phyloP scores from a whole-genome alignment of 2,888 invertebrate genomes.

The Cotesia congregata region DNA sequence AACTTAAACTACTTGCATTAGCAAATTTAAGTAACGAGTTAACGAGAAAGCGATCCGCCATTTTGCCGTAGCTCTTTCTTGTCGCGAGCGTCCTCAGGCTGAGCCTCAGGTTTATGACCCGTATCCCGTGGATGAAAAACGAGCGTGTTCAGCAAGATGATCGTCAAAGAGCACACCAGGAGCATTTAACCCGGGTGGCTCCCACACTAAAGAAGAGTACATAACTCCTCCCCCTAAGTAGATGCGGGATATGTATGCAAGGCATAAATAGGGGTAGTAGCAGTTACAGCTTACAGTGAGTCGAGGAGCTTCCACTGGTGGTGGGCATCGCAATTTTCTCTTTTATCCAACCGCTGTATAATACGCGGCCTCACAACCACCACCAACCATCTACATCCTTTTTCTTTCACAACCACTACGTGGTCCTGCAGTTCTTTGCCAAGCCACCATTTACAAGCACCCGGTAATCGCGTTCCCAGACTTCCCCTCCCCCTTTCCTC shows the following conservation, averaged over 20 bases:
- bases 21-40: not conserved
- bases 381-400: slow-evolving; percentile 10
- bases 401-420: slow-evolving; percentile 26
- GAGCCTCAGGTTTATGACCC: slow-evolving; percentile 25
- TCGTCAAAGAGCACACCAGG: slow-evolving; percentile 38
- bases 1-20: not conserved
- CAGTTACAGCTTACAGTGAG: not conserved
- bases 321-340: slow-evolving; percentile 21
- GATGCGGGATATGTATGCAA: slow-evolving; percentile 48
- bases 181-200: slow-evolving; percentile 34
- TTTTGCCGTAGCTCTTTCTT: not conserved
- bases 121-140: slow-evolving; percentile 35
- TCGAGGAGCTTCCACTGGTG: not conserved
- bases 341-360: slow-evolving; percentile 13
- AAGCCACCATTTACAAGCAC: slow-evolving; percentile 19
- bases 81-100: too few relatives aligned
- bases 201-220: slow-evolving; percentile 35
- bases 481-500: not conserved
- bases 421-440: slow-evolving; percentile 20
- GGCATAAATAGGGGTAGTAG: slow-evolving; percentile 44
- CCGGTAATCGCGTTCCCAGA: slow-evolving; percentile 33
- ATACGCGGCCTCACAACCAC: slow-evolving; percentile 15
- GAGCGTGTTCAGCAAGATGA: slow-evolving; percentile 41
- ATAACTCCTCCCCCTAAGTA: slow-evolving; percentile 38
- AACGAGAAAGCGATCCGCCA: not conserved